Evolutionary conservation across 1,140 invertebrate genomes (phyloP).

Genomic region (Delia radicum): DNA sequence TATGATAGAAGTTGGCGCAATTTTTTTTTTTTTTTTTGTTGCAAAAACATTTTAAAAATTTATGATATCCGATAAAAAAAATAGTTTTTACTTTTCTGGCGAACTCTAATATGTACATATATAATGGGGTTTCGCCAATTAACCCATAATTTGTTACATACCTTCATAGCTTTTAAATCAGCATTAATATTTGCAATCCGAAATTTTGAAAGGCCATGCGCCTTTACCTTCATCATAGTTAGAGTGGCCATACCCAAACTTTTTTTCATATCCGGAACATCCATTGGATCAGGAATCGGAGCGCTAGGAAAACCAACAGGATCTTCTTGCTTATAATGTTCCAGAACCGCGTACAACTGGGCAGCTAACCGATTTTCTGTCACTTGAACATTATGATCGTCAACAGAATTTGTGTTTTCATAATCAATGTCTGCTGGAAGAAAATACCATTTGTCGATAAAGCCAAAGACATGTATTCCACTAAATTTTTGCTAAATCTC

Average conservation of each 20-base stretch:
- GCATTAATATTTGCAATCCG: slow-evolving; percentile 67
- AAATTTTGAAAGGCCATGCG: slow-evolving; percentile 77
- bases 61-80: too few species aligned
- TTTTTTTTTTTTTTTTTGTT: too few species aligned
- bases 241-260: slow-evolving; percentile 70
- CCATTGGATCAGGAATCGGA: slow-evolving; percentile 75
- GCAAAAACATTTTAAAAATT: too few species aligned
- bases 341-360: slow-evolving; percentile 70
- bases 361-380: slow-evolving; percentile 69
- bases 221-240: slow-evolving; percentile 69
- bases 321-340: slow-evolving; percentile 80
- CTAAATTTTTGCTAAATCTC: not conserved
- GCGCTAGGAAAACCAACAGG: slow-evolving; percentile 75
- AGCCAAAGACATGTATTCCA: not conserved
- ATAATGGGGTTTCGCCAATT: not conserved
- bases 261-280: slow-evolving; percentile 75
- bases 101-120: too few species aligned
- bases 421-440: not conserved
- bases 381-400: slow-evolving; percentile 42
- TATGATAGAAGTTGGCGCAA: too few species aligned
- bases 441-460: not conserved
- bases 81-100: too few species aligned
- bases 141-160: slow-evolving; percentile 43
- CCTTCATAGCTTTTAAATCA: slow-evolving; percentile 69
- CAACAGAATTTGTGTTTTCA: slow-evolving; percentile 27